Evolutionary conservation across 2,888 invertebrate species (phyloP), one percentile per base, ranked within the genome.

Genomic region (Pardosa pseudoannulata): DNA sequence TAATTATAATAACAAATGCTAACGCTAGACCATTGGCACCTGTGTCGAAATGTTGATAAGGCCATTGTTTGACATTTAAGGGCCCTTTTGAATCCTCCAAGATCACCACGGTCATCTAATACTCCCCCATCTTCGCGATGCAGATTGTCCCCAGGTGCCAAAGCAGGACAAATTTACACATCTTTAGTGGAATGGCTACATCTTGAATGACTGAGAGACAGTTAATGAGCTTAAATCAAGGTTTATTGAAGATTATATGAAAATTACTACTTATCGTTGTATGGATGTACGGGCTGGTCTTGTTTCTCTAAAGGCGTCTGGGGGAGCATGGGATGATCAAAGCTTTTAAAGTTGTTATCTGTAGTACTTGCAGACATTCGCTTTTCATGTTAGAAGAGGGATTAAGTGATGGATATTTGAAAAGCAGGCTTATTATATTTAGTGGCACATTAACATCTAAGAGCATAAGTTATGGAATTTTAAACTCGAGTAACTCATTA

Each of bases 181-280:
- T 68, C 23, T 31, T 70, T 29, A 13, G 56, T 11, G 70, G 29
- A 71, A 79, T 41, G 39, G 68, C 68, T 36, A 46, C 50, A 29
- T 46, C 67, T 67, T 28, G 68, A 65, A 31, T 13, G 29, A 39
- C 75, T 16, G 31, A 41, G 68, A 56, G 19, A 74, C 46, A 68
- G 73, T 74, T 80, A 80, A 73, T 80, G 80, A 67, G 68, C 68
- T 81, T 81, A 74, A 81, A 81, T 81, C 75, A 81, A 46, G 39
- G 32, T 75, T 81, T 68, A 75, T 81, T 56, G 81, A 67, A 56
- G 56, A 75, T 81, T 56, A 74, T 75, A 81, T 67, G 80, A 64
- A 80, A 73, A 80, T 80, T 72, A 80, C n/a, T n/a, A n/a, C 39
- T 80, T 80, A 73, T 73, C 65, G 65, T 67, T 39, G 19, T 28